Conservation (phyloP, 2,113 vertebrate species). For the Speoplatyrhinus poulsoni region DNA sequence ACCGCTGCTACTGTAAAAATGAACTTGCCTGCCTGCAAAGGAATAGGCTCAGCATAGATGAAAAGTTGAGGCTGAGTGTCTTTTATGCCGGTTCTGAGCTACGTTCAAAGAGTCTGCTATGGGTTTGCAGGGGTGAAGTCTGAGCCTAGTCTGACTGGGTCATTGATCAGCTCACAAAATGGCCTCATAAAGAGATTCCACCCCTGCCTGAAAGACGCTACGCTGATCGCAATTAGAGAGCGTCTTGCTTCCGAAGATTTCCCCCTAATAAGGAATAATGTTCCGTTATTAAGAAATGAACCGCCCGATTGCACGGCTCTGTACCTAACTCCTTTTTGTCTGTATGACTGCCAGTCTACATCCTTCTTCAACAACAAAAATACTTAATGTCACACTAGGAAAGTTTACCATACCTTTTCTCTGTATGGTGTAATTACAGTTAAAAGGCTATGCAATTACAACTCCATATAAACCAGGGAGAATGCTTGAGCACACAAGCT, state of each 20-base stretch:
- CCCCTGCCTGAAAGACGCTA: slow-evolving; percentile 71
- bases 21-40: slow-evolving; percentile 67
- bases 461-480: neutral
- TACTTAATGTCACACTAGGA: slow-evolving; percentile 40
- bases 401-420: slow-evolving; percentile 4
- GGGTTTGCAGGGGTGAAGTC: slow-evolving; percentile 48
- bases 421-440: slow-evolving; percentile 15
- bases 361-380: slow-evolving; percentile 34
- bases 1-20: slow-evolving; percentile 64
- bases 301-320: slow-evolving; percentile 56
- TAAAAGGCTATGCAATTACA: neutral
- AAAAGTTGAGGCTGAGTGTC: slow-evolving; percentile 69
- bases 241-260: slow-evolving; percentile 52
- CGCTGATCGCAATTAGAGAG: slow-evolving; percentile 73
- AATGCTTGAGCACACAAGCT: neutral
- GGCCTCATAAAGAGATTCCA: slow-evolving; percentile 76
- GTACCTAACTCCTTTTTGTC: slow-evolving; percentile 55
- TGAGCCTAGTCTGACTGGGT: slow-evolving; percentile 66
- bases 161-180: slow-evolving; percentile 79
- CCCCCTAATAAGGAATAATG: slow-evolving; percentile 72
- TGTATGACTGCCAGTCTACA: slow-evolving; percentile 39
- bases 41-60: slow-evolving; percentile 68
- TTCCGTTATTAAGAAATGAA: slow-evolving; percentile 72
- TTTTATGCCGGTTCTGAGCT: slow-evolving; percentile 78
- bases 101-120: slow-evolving; percentile 72